Conservation (phyloP, 2,797 vertebrate species). For the Hypotaenidia philippensis region DNA sequence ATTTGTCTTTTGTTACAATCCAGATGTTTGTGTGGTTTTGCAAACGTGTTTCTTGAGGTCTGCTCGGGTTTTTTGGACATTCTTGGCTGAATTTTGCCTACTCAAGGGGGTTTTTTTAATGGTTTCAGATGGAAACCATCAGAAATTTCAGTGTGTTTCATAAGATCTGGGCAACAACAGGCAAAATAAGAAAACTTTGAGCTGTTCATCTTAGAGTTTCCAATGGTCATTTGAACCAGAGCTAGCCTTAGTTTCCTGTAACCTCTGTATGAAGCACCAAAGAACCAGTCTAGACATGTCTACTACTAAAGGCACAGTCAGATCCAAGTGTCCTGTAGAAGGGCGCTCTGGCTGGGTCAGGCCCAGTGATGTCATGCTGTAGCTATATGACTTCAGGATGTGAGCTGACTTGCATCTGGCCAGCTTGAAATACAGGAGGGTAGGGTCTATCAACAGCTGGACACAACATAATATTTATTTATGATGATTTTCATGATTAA, state of each 20-base stretch:
- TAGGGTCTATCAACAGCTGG: background rate
- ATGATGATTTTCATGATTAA: background rate
- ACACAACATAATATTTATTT: background rate
- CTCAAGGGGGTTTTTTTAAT: background rate
- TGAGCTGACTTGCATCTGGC: background rate
- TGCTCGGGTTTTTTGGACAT: background rate
- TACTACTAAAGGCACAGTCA: background rate
- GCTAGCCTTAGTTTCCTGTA: background rate
- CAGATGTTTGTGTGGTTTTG: constrained; percentile 6
- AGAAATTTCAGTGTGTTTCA: constrained; percentile 46
- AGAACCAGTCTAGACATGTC: constrained; percentile 2
- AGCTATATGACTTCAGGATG: background rate
- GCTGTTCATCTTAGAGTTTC: background rate
- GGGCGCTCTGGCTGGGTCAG: background rate
- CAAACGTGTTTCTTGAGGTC: constrained; percentile 29
- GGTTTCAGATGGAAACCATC: constrained; percentile 42
- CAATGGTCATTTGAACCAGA: background rate
- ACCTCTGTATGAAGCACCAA: background rate
- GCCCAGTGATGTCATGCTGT: background rate
- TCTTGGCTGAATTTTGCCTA: constrained; percentile 42
- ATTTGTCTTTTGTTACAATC: constrained; percentile 34
- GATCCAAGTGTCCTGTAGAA: background rate
- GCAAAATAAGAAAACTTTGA: constrained; percentile 17
- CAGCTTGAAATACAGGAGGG: background rate
- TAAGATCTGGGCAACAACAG: constrained; percentile 28